Conservation (phyloP, 2,797 vertebrate genomes). For the Malacoraja senta region DNA sequence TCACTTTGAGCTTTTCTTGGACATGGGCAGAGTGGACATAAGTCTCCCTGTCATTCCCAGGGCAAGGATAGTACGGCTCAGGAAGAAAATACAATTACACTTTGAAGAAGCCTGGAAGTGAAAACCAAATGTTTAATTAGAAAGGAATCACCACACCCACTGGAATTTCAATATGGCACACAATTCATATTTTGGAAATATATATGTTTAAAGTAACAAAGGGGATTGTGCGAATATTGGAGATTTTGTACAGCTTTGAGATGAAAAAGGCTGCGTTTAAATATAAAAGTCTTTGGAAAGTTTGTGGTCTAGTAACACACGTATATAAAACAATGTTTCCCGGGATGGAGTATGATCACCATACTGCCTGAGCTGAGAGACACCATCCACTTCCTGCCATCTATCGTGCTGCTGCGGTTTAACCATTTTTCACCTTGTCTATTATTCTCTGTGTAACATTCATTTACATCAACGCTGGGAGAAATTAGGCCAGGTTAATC, state of each 20-base stretch:
- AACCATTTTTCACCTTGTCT: too few relatives aligned
- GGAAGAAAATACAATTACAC: not conserved
- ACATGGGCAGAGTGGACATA: not conserved
- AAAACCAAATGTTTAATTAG: not conserved
- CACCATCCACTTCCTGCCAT: too few relatives aligned
- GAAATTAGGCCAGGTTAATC: too few relatives aligned
- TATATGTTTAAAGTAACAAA: not conserved
- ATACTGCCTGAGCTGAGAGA: too few relatives aligned
- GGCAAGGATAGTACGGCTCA: not conserved
- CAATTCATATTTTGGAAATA: not conserved
- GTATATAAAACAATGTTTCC: too few relatives aligned
- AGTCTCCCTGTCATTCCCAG: not conserved
- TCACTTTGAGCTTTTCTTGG: not conserved
- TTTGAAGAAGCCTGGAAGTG: not conserved
- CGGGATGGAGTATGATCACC: too few relatives aligned
- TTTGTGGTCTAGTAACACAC: not conserved
- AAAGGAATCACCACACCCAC: not conserved
- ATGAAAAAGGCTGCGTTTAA: not conserved
- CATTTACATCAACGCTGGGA: too few relatives aligned
- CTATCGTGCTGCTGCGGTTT: too few relatives aligned
- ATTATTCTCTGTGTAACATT: too few relatives aligned
- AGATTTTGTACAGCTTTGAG: not conserved
- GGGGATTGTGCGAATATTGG: not conserved
- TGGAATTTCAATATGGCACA: not conserved
- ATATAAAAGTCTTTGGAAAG: not conserved